Percentiles rank a stretch among this genome's conserved stretches.
These are phyloP conservation scores for Gavia stellata DNA, from an alignment of 2,113 vertebrate species.

Conservation along the genomic window DNA sequence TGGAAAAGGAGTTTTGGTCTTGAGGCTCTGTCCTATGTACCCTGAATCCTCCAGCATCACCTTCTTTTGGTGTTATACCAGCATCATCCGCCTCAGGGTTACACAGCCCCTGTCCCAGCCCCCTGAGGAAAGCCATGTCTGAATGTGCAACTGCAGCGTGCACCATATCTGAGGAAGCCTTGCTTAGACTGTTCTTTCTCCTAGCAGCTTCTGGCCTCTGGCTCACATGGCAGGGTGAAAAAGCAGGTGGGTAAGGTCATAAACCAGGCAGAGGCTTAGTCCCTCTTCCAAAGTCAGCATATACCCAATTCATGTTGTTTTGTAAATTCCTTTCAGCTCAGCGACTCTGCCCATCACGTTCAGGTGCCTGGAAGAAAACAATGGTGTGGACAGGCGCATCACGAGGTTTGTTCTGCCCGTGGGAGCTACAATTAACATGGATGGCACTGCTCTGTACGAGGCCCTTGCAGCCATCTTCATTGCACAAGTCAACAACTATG, in stretches of 20 bases:
- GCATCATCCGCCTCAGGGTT: background rate
- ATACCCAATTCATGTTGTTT: background rate
- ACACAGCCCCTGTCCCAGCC: background rate
- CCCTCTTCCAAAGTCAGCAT: background rate
- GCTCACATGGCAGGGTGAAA: slow-evolving; percentile 38
- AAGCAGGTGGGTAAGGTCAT: slow-evolving; percentile 24
- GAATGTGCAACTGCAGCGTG: background rate
- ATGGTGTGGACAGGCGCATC: slow-evolving; percentile 88
- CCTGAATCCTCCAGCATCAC: background rate
- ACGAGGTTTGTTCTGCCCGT: slow-evolving; percentile 92
- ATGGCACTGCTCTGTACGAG: slow-evolving; percentile 93
- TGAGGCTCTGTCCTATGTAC: background rate
- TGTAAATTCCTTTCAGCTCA: slow-evolving; percentile 75
- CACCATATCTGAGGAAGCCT: background rate
- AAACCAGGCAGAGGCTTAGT: background rate
- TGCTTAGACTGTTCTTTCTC: slow-evolving; percentile 21
- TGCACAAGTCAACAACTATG: slow-evolving; percentile 96
- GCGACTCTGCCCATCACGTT: slow-evolving; percentile 96
- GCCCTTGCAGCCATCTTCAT: slow-evolving; percentile 97
- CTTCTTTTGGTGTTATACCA: background rate
- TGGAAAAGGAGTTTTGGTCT: background rate
- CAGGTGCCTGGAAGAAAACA: slow-evolving; percentile 93
- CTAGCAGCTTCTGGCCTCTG: slow-evolving; percentile 48
- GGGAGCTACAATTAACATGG: slow-evolving; percentile 97
- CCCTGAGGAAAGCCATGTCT: background rate